Conservation (phyloP, 2,797 vertebrate genomes). For the Anisognathus igniventris region DNA sequence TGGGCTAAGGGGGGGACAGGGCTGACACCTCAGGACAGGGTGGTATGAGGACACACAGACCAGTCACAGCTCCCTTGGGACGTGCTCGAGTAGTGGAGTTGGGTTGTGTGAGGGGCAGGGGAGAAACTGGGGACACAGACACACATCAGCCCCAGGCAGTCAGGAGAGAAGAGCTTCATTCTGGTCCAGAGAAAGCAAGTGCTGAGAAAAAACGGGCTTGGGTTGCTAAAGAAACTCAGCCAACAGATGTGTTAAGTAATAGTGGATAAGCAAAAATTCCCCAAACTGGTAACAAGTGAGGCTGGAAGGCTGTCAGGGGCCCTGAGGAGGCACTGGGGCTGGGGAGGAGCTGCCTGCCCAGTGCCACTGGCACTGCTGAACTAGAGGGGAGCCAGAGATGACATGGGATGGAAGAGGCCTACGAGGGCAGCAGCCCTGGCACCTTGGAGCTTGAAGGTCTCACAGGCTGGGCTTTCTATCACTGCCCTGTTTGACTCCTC, state of each 20-base stretch:
- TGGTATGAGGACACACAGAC: not conserved
- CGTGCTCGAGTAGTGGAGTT: rapidly evolving
- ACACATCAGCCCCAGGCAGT: not conserved
- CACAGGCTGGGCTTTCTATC: not conserved
- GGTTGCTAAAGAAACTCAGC: not conserved
- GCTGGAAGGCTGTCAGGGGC: not conserved
- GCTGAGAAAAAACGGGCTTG: not conserved
- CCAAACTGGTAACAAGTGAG: not conserved
- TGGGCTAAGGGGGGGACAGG: rapidly evolving
- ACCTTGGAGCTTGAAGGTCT: not conserved
- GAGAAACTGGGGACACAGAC: not conserved
- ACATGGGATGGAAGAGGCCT: not conserved
- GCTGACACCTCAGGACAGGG: not conserved
- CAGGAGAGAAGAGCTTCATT: not conserved
- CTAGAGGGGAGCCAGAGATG: no score
- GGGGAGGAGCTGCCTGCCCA: not conserved
- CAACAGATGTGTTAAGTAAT: not conserved
- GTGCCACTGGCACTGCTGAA: not conserved
- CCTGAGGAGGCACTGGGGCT: not conserved
- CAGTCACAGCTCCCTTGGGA: not conserved
- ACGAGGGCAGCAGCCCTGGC: rapidly evolving
- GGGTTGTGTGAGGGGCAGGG: not conserved
- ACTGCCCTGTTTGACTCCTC: not conserved
- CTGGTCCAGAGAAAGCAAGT: not conserved
- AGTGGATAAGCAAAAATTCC: not conserved